Evolutionary conservation across 2,888 invertebrate genomes (phyloP).

Genomic region (Zygothrica quintamaculata): DNA sequence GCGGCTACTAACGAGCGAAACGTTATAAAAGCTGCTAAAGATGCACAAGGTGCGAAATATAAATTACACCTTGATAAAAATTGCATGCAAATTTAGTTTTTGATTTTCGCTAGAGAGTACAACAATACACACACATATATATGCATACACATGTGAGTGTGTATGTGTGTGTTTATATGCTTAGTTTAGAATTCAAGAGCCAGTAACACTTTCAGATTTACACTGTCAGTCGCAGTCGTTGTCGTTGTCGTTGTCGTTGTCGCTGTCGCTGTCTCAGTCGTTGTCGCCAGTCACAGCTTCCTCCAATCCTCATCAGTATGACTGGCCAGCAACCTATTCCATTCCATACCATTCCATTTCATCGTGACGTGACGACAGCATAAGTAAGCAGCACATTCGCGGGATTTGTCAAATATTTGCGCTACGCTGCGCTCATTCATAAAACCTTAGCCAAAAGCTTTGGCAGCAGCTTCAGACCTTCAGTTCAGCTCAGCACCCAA

Average conservation of each 20-base stretch:
- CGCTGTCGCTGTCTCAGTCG: too few species aligned
- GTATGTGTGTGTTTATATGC: neutral
- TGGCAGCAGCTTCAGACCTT: constrained; percentile 30
- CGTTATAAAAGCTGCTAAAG: constrained; percentile 56
- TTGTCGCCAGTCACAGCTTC: constrained; percentile 42
- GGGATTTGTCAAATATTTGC: constrained; percentile 79
- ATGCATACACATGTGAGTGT: constrained; percentile 1
- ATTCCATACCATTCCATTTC: too few species aligned
- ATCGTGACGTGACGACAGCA: constrained; percentile 70
- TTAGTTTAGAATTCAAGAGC: constrained; percentile 15
- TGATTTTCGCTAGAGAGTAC: constrained; percentile 40
- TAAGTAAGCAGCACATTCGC: constrained; percentile 76
- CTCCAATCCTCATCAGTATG: constrained; percentile 62
- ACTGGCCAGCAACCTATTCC: constrained; percentile 48
- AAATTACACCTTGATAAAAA: constrained; percentile 69
- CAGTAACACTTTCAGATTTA: constrained; percentile 17
- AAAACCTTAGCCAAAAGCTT: constrained; percentile 41
- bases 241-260: too few species aligned
- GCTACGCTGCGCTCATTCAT: constrained; percentile 75
- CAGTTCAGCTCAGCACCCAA: constrained; percentile 27
- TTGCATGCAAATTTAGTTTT: constrained; percentile 62
- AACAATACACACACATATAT: constrained; percentile 12
- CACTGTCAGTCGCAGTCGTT: constrained; percentile 32
- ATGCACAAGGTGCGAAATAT: constrained; percentile 62
- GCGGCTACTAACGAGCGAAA: constrained; percentile 39